Base-by-base conservation (phyloP, 2,113 vertebrate genomes). In the Mus pahari region DNA sequence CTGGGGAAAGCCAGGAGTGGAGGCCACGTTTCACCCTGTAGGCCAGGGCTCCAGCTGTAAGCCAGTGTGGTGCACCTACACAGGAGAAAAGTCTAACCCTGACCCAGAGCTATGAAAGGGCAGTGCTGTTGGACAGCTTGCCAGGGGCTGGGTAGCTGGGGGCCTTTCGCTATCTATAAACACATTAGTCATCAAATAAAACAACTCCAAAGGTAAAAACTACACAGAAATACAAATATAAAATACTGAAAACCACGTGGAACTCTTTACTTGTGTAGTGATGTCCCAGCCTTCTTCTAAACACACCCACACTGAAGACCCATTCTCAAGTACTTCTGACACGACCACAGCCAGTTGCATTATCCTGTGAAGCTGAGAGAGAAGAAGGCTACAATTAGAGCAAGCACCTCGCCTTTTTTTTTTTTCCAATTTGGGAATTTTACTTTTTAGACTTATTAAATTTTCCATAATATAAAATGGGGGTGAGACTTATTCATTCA, bases 221-320 rank as follows among this genome's bases (percentile, higher is more conserved):
- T 31, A 64, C 89, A 94, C 2, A 92, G 24, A 92, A 94, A 96
- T 73, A 73, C 10, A 96, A 96, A 89, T 62, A 75, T 71, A 97
- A 84, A 96, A 78, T 7, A 92, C 73, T 16, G 50, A 10, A 96
- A 90, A 95, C 92, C 50, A 88, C 14, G 19, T 92, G 86, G 94
- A 97, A 93, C 3, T 95, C 22, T 98, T 99, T 98, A 99, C 99
- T 98, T 99, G 99, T 62, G 99, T 99, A 60, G 99, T 99, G 96
- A 99, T 99, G 97, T 99, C 99, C 99, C 99, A 99, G 97, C 99
- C 99, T 93, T 99, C 99, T 98, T 99, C 99, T 97, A 99, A 98
- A 98, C 99, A 99, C 97, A 99, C 98, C 97, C 99, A 98, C 94
- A 99, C 99, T 42, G 99, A 99, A 74, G 99, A 99, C 90, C 99